Percentiles rank a stretch among this genome's conserved stretches.
phyloP scores from a whole-genome alignment of 2,888 invertebrate species.

The Euclidia mi region DNA sequence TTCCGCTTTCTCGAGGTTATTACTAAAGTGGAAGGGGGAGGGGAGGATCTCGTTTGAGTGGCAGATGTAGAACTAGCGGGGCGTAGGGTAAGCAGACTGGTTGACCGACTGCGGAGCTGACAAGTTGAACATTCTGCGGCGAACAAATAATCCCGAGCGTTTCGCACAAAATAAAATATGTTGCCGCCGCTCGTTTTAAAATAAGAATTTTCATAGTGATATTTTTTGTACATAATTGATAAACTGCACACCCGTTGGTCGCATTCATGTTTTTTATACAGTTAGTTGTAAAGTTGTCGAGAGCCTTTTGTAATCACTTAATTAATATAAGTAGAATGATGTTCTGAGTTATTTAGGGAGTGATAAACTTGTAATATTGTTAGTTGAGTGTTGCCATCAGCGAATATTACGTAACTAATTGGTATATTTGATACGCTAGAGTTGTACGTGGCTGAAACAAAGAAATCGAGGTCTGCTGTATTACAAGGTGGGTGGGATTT shows the following conservation, averaged over 20 bases:
- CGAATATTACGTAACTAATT: too few species aligned
- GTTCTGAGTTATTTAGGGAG: too few species aligned
- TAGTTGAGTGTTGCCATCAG: too few species aligned
- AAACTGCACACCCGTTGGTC: constrained; percentile 32
- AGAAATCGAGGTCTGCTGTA: too few species aligned
- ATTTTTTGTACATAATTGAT: constrained; percentile 64
- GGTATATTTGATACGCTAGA: too few species aligned
- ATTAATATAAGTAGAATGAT: too few species aligned
- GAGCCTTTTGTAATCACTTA: too few species aligned
- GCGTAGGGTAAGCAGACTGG: constrained; percentile 59
- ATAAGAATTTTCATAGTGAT: constrained; percentile 66
- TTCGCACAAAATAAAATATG: constrained; percentile 84
- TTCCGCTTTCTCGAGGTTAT: constrained; percentile 32
- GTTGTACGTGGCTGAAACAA: too few species aligned
- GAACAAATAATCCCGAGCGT: constrained; percentile 74
- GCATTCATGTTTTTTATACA: constrained; percentile 20
- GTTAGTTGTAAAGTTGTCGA: too few species aligned
- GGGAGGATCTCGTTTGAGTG: constrained; percentile 63
- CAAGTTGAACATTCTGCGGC: constrained; percentile 67
- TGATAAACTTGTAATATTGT: too few species aligned
- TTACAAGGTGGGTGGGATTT: too few species aligned
- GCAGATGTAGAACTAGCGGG: constrained; percentile 65
- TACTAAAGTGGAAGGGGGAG: constrained; percentile 46
- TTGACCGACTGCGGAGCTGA: constrained; percentile 62
- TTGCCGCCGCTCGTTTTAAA: constrained; percentile 68